Conservation (phyloP, 2,888 invertebrate genomes). For the Protodeltote pygarga region DNA sequence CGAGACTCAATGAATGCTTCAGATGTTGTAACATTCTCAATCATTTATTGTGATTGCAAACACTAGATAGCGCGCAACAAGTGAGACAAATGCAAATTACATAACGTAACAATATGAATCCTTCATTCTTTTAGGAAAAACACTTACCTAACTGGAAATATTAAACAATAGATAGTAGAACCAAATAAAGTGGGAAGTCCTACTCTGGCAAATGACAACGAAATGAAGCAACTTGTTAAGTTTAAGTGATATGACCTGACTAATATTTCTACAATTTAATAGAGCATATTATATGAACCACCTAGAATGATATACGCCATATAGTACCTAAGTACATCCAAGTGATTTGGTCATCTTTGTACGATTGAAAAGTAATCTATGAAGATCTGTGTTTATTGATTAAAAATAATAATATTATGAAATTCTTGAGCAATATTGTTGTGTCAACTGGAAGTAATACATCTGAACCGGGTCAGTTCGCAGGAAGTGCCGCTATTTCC, state of each 20-base stretch:
- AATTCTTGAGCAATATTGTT: slow-evolving; percentile 33
- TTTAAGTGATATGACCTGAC: no score
- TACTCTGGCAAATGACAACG: no score
- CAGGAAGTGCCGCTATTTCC: slow-evolving; percentile 74
- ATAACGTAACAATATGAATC: slow-evolving; percentile 17
- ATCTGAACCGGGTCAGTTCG: slow-evolving; percentile 59
- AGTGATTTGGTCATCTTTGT: no score
- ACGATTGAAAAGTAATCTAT: background rate
- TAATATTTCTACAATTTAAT: no score
- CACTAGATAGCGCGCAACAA: slow-evolving; percentile 28
- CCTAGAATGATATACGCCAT: no score
- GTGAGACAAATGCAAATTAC: slow-evolving; percentile 29
- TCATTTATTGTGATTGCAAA: slow-evolving; percentile 46
- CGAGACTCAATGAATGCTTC: slow-evolving; percentile 53
- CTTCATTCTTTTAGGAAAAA: no score
- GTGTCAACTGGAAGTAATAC: slow-evolving; percentile 41
- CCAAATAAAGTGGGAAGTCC: no score
- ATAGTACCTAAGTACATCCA: no score
- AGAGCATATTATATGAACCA: no score
- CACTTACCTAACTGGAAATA: no score
- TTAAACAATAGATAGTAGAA: no score
- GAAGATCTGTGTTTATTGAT: slow-evolving; percentile 4
- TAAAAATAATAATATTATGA: slow-evolving; percentile 21
- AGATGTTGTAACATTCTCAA: slow-evolving; percentile 58
- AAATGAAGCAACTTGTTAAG: no score